phyloP scores from a whole-genome alignment of 37 sponge, comb jelly and placozoan species.

The Lycopodina hypogea region DNA sequence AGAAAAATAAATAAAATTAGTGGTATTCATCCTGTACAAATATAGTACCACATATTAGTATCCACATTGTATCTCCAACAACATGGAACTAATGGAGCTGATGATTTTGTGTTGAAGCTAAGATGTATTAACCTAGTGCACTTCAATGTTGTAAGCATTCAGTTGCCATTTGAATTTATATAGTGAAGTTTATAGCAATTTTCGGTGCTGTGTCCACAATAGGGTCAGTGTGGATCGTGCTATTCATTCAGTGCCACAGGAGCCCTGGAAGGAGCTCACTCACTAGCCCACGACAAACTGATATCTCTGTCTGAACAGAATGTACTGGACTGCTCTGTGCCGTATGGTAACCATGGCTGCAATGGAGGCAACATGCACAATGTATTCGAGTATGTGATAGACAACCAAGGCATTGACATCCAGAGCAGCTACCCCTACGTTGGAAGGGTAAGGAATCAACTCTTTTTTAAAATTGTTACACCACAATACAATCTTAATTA shows the following conservation, averaged over 20 bases:
- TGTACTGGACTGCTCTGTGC: conserved; percentile 83
- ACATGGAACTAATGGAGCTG: no score
- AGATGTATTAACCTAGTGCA: no score
- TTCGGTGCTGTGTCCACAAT: no score
- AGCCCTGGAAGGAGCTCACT: conserved; percentile 75
- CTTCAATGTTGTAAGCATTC: no score
- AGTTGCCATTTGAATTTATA: no score
- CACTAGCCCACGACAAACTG: conserved; percentile 53
- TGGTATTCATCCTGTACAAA: no score
- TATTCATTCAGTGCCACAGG: conserved; percentile 89
- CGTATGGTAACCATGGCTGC: conserved; percentile 82
- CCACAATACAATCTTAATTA: neutral
- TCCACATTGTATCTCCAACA: no score
- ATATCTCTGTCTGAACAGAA: conserved; percentile 84
- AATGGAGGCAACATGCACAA: conserved; percentile 68
- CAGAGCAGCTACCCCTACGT: conserved; percentile 72
- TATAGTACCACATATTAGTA: no score
- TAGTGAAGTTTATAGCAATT: no score
- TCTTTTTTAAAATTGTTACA: neutral
- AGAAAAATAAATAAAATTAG: no score
- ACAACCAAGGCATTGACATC: conserved; percentile 76
- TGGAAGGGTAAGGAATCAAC: conserved; percentile 62
- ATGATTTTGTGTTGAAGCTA: no score
- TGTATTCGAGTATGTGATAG: conserved; percentile 71
- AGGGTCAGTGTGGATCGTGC: conserved; percentile 84